These are phyloP conservation scores for Drosophila repletoides DNA, from an alignment of 1,140 invertebrate genomes.

Conservation along the genomic window DNA sequence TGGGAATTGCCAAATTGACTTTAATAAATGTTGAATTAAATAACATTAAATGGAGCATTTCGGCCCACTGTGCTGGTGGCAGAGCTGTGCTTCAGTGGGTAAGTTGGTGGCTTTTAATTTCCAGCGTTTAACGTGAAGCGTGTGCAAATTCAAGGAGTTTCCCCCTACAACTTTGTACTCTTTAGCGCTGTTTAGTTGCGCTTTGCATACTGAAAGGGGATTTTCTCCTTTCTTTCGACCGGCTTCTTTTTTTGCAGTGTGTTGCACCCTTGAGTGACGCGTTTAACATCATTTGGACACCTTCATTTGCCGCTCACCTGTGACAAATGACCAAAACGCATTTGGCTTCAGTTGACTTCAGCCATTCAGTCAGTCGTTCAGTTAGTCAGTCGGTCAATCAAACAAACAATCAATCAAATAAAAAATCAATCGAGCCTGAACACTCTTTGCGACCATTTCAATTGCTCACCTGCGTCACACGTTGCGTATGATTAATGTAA, in stretches of 20 bases:
- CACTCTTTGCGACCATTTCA: constrained; percentile 1
- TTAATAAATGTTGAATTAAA: too few relatives aligned
- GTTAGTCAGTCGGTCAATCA: constrained; percentile 35
- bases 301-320: neutral
- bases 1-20: too few relatives aligned
- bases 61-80: too few relatives aligned
- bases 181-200: constrained; percentile 74
- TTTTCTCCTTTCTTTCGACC: too few relatives aligned
- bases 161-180: constrained; percentile 63
- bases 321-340: constrained; percentile 58
- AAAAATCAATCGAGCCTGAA: too few relatives aligned
- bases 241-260: too few relatives aligned
- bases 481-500: constrained; percentile 33
- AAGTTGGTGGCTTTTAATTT: constrained; percentile 49
- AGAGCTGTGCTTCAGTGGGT: neutral
- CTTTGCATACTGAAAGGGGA: constrained; percentile 46
- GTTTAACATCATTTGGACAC: neutral
- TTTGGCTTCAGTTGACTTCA: constrained; percentile 39
- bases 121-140: constrained; percentile 64
- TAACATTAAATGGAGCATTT: too few relatives aligned
- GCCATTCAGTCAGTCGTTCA: constrained; percentile 27
- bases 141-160: constrained; percentile 52
- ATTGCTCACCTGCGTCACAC: constrained; percentile 10
- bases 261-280: neutral
- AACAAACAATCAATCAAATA: constrained; percentile 31